phyloP scores from a whole-genome alignment of 2,113 vertebrate genomes.

The Macheiramphus alcinus region DNA sequence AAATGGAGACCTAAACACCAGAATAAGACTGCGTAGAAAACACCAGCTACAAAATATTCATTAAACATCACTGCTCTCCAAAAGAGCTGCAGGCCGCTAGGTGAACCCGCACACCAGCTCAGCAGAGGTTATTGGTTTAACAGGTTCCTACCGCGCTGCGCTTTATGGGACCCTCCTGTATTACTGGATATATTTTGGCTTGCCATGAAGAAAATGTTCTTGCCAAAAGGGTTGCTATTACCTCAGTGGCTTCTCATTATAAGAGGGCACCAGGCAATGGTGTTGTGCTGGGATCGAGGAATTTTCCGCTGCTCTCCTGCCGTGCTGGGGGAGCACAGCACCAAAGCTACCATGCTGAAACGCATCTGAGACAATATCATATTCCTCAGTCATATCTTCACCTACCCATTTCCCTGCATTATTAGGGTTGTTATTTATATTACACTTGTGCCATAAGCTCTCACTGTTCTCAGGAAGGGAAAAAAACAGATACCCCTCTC shows the following conservation, averaged over 20 bases:
- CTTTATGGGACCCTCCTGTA: background rate
- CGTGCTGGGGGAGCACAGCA: background rate
- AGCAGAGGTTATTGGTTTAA: background rate
- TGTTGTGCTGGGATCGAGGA: background rate
- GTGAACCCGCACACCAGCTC: background rate
- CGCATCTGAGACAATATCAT: background rate
- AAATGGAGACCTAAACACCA: background rate
- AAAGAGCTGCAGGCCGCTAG: background rate
- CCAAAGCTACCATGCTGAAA: fast-evolving
- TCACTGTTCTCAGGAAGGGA: background rate
- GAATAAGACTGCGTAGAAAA: background rate
- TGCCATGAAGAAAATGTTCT: background rate
- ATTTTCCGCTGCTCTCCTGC: background rate
- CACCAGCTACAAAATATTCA: background rate
- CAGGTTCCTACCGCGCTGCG: fast-evolving
- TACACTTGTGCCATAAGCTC: background rate
- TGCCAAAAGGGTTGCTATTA: background rate
- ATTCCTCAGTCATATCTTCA: background rate
- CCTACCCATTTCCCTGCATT: background rate
- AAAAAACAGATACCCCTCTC: background rate
- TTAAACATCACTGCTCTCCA: background rate
- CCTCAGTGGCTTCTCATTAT: background rate
- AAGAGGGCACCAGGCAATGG: background rate
- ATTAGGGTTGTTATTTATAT: background rate
- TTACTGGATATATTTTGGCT: background rate